Base-by-base conservation (phyloP, 2,797 vertebrate species). In the Aselliscus stoliczkanus region DNA sequence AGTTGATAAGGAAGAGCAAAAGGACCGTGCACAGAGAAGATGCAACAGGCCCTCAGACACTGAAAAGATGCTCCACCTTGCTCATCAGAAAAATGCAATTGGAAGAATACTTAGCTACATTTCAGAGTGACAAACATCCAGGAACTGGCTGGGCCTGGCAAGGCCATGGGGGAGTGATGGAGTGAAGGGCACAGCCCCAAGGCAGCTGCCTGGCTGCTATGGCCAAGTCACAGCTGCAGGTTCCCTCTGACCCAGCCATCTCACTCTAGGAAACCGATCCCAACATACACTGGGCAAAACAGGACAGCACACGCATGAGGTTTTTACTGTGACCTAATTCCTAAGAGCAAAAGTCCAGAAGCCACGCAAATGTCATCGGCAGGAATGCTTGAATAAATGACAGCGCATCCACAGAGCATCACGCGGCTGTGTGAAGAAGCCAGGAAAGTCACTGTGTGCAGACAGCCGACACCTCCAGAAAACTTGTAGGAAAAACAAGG, bases 141-240 rank as follows among this genome's bases (percentile, higher is more conserved):
- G 42, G 31, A 7, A 5, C 0, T 1, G 27, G 67, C 29, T 0
- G 1, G 23, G 58, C 8, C n/a, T 14, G 21, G 73, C 13, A 0
- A 13, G 54, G 37, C 3, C 11, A 4, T 2, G 4, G 20, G 58
- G 7, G n/a, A 23, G 50, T 27, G 2, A 3, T 0, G 1, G 23
- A n/a, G n/a, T 3, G 0, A 8, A 17, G 21, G 3, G 10, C 31
- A 5, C 10, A 4, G 64, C 3, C 47, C 54, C 20, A 29, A 23
- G 20, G 11, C 18, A 6, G 5, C 14, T 50, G 8, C 15, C 23
- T 17, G n/a, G 50, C 39, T 15, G 10, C 2, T 2, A 6, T 1
- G 21, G 56, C 20, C 34, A 25, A 64, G 5, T 15, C 6, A 54
- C 5, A 9, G 10, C 15, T 0, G 39, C 15, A 5, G 12, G 4